Evolutionary conservation across 2,888 invertebrate species (phyloP), one percentile per base, ranked within the genome.

Genomic region (Drosophila stalkeri): DNA sequence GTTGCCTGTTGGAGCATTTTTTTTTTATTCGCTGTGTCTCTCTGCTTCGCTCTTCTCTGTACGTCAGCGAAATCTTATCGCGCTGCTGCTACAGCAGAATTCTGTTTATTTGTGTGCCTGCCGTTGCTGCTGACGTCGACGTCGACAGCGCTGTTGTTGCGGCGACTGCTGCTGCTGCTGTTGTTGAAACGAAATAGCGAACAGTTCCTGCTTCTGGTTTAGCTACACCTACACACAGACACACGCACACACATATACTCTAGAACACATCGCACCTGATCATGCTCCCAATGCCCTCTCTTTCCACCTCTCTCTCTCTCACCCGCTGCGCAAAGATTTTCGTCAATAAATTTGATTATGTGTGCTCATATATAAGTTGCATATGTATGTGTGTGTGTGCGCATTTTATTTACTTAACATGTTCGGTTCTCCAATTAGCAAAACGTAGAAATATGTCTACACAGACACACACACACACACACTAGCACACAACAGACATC

Each of bases 61-160:
- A 86, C 88, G 90, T 88, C 90, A 88, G 88, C 88, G 90, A 88
- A 88, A 88, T 88, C 90, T 88, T 90, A 88, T 88, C 90, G 89
- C 81, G 35, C 57, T 46, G 44, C 62, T 41, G 41, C 51, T 64
- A 44, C 61, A 73, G 74, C 77, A 89, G 77, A 88, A 87, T 82
- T 87, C 75, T 90, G 80, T 80, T 84, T 82, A 82, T 86, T 86
- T 89, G 79, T 81, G 65, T 80, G 77, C 67, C 64, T 54, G 35
- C 60, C 20, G 41, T 20, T 54, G 33, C 64, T 27, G 52, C n/a
- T n/a, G 61, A 27, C 46, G 69, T 41, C 52, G 52, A 4, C 44
- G 66, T 18, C 74, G 64, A 43, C 72, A 52, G 33, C 18, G 47
- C 8, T 35, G 71, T 56, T 52, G 67, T 46, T 55, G 46, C 11